Percentiles rank a stretch among this genome's conserved stretches.
Evolutionary conservation across 1,140 invertebrate genomes (phyloP).

Genomic region (Atta cephalotes): DNA sequence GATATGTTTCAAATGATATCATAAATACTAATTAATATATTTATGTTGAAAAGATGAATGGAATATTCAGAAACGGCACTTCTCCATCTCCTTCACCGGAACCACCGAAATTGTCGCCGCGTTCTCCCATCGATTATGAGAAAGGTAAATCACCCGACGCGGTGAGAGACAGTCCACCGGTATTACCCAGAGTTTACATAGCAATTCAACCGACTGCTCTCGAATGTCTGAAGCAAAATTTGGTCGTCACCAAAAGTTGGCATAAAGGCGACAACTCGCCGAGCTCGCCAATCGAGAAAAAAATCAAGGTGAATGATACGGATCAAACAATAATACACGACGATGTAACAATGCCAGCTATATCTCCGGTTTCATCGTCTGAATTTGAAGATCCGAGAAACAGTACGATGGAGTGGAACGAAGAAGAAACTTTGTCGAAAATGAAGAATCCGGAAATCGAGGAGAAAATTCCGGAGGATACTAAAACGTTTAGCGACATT

Average conservation of each 20-base stretch:
- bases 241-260: background rate
- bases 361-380: constrained; percentile 24
- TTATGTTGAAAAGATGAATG: constrained; percentile 5
- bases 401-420: background rate
- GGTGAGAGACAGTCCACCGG: constrained; percentile 73
- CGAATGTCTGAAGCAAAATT: constrained; percentile 42
- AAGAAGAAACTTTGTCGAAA: background rate
- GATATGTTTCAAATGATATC: background rate
- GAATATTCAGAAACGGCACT: background rate
- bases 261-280: background rate
- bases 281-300: background rate
- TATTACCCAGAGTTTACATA: constrained; percentile 68
- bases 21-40: constrained; percentile 6
- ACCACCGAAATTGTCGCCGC: constrained; percentile 75
- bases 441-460: constrained; percentile 26
- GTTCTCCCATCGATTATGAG: constrained; percentile 54
- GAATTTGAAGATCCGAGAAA: constrained; percentile 5
- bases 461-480: constrained; percentile 4
- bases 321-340: constrained; percentile 26
- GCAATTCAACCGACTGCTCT: constrained; percentile 39
- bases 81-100: constrained; percentile 60
- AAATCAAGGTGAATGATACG: constrained; percentile 21
- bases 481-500: constrained; percentile 23
- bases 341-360: background rate
- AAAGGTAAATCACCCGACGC: constrained; percentile 49